Base-by-base conservation (phyloP, 2,797 vertebrate genomes). In the Coluber constrictor region DNA sequence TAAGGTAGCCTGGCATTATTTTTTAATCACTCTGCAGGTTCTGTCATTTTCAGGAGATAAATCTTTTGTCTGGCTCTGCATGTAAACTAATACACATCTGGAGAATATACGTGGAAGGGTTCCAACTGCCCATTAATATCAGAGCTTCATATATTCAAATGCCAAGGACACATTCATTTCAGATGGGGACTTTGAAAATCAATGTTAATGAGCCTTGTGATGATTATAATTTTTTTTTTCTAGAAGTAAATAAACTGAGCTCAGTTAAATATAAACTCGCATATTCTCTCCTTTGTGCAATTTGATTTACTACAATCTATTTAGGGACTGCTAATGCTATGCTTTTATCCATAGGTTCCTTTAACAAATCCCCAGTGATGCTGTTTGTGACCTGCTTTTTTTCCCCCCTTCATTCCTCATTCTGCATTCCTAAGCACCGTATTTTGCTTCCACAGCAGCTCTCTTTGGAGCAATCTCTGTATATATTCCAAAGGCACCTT, bases 211-310 rank as follows among this genome's bases (percentile, higher is more conserved):
- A 96, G 87, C 63, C 79, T 97, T 89, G 1, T 7, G 47, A 54
- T 95, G 47, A 92, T 92, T 89, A 93, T 93, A 95, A 94, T 94
- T 96, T 87, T 96, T 96, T 96, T 87, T 96, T 96, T 93, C 87
- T 92, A 91, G 54, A 83, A 95, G 93, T 96, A 97, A 96, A 95
- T 94, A 97, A 96, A 96, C 0, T 25, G 37, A 96, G 94, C 66
- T 92, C 91, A 90, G 61, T 95, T 96, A 96, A 97, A 95, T 89
- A 94, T 92, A 92, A 96, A 95, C 90, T 95, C 96, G 90, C 88
- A 2, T 92, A 90, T 91, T 16, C 23, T 93, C 88, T 93, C 63
- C 59, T 92, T 47, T 90, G 86, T 56, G 93, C 93, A 93, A 91
- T 89, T 93, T 95, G 90, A 96, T 93, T 94, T 96, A 87, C n/a